Percentiles rank a stretch among this genome's conserved stretches.
These are phyloP conservation scores for Exaiptasia diaphana DNA, from an alignment of 64 coral and sea anemone species.

Conservation along the genomic window DNA sequence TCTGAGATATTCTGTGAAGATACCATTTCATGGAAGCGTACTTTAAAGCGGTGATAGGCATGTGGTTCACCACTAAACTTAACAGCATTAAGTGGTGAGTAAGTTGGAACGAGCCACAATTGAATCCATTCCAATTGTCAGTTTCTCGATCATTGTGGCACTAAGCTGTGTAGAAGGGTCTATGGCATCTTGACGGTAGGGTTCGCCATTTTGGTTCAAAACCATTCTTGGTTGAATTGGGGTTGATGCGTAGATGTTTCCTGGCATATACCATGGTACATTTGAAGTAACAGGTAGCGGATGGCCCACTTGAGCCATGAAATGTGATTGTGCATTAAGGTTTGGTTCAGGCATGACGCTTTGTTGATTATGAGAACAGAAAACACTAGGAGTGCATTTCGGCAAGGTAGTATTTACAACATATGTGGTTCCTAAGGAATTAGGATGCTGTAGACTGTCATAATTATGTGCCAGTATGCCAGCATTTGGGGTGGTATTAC, in stretches of 20 bases:
- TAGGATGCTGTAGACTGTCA: too few relatives aligned
- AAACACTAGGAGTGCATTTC: too few relatives aligned
- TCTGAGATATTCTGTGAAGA: conserved; percentile 32
- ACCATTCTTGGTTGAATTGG: background rate
- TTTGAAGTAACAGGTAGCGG: too few relatives aligned
- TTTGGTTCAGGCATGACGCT: too few relatives aligned
- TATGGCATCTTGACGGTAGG: background rate
- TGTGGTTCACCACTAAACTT: conserved; percentile 65
- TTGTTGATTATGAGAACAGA: too few relatives aligned
- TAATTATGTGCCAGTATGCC: too few relatives aligned
- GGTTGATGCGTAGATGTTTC: background rate
- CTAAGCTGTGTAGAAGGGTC: background rate
- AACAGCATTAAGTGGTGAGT: conserved; percentile 36
- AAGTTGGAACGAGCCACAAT: conserved; percentile 44
- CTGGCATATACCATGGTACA: too few relatives aligned
- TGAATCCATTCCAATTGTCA: conserved; percentile 4
- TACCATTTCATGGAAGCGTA: conserved; percentile 60
- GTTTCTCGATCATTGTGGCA: background rate
- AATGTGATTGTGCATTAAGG: too few relatives aligned
- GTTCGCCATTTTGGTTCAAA: background rate
- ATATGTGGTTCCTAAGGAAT: too few relatives aligned
- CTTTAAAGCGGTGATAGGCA: conserved; percentile 50
- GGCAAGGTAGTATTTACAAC: too few relatives aligned
- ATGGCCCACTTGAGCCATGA: too few relatives aligned
- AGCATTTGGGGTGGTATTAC: too few relatives aligned